Evolutionary conservation across 2,888 invertebrate species (phyloP), one percentile per base, ranked within the genome.

Genomic region (Drosophila affinis): DNA sequence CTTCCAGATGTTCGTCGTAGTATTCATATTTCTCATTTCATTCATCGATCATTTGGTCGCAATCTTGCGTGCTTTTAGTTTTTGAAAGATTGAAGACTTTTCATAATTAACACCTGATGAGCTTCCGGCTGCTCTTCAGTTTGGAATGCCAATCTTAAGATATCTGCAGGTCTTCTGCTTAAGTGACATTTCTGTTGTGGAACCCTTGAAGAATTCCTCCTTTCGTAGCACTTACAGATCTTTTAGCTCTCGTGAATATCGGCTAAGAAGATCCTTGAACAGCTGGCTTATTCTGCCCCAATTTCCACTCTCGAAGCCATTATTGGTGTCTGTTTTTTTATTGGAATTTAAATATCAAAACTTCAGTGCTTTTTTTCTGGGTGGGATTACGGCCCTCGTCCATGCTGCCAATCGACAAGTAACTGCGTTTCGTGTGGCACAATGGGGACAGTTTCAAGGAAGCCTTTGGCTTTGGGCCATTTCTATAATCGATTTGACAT

Each of bases 401-500:
- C 29, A 29, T 27, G 56, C 71, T 71, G 53, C 62, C 24, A 58
- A 69, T 59, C 51, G 52, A 2, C 46, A 59, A 61, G 54, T 67
- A 62, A 67, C 57, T 21, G 32, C 51, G 45, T 54, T 65, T 55
- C 74, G 69, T 77, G 56, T 21, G 29, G 7, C 32, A 52, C 39
- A 29, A 32, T 32, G 53, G 14, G 18, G 47, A 47, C 32, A 34
- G 9, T 29, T 62, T 32, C 27, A 45, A 47, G 62, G 58, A 32
- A 52, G 49, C 58, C 57, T n/a, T 45, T 14, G 47, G 64, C 62
- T 29, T 2, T 29, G 48, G n/a, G 60, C 57, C 60, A 63, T 78
- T 71, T 56, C 32, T 65, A 62, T 59, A 65, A 75, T 65, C 53
- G 63, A 24, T 72, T 55, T 56, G 46, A 47, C 32, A 76, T 56